Evolutionary conservation across 2,888 invertebrate genomes (phyloP).

Genomic region (Eilema griseolum): DNA sequence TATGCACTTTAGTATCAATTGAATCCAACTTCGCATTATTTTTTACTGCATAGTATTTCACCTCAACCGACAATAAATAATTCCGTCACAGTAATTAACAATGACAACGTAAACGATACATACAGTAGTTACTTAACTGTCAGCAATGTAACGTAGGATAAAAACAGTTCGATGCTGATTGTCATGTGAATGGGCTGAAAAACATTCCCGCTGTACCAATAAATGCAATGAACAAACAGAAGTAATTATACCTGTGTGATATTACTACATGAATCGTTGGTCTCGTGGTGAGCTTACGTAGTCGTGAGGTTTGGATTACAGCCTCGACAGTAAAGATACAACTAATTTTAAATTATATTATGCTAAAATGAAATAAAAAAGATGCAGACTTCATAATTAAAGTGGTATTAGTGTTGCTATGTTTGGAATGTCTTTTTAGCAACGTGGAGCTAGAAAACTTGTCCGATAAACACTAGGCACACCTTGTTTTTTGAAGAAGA

Average conservation of each 20-base stretch:
- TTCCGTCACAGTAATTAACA: constrained; percentile 6
- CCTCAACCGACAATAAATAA: background rate
- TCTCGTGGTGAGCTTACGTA: background rate
- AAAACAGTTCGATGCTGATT: constrained; percentile 67
- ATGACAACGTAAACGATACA: constrained; percentile 15
- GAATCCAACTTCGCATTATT: background rate
- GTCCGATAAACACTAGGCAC: background rate
- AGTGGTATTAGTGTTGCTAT: background rate
- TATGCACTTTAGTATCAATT: background rate
- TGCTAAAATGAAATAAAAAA: too few species aligned
- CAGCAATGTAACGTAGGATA: constrained; percentile 40
- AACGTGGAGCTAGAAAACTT: background rate
- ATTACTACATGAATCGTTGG: background rate
- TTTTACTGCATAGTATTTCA: background rate
- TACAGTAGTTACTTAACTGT: constrained; percentile 36
- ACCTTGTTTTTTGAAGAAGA: too few species aligned
- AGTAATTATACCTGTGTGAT: constrained; percentile 47
- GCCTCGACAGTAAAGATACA: background rate
- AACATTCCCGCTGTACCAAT: constrained; percentile 53
- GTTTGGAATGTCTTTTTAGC: background rate
- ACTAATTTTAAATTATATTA: too few species aligned
- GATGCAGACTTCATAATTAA: too few species aligned
- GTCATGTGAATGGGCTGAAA: constrained; percentile 67
- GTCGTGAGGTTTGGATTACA: background rate
- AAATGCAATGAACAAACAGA: constrained; percentile 48